Evolutionary conservation across 2,888 invertebrate genomes (phyloP), one percentile per base, ranked within the genome.

Genomic region (Adelognathus sp.): DNA sequence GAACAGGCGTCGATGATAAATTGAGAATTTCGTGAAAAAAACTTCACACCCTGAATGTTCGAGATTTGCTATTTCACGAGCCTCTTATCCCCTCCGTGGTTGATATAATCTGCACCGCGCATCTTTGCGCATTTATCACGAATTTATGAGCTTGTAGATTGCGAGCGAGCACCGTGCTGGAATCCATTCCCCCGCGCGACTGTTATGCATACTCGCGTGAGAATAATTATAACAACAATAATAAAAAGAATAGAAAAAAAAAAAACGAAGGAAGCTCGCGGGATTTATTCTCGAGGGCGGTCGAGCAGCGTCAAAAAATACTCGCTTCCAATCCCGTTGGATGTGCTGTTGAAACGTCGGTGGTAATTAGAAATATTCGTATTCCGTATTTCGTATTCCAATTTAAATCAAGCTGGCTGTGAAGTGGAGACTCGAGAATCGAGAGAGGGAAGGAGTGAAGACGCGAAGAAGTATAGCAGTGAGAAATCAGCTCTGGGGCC

Each of bases 371-470:
- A 84, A 83, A 86, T 82, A 86, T 83, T 85, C 83, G 80, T 81
- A 82, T 81, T 81, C 76, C 61, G 79, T 75, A 82, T 82, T 81
- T 84, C 81, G 84, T 85, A 86, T 88, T 89, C 87, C 88, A 88
- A 87, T 88, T 88, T 86, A 88, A 87, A 88, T 88, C 86, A 86
- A 85, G 82, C 74, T n/a, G 80, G 80, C 79, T 78, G 77, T 64
- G 76, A 71, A 80, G 79, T 78, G 80, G 29, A 67, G 27, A 52
- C 44, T n/a, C n/a, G n/a, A n/a, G n/a, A n/a, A n/a, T n/a, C n/a
- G n/a, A n/a, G 27, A 50, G 70, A 73, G 33, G 44, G 63, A 31
- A 60, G 76, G 41, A 71, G 41, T 36, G 50, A 67, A 66, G 69
- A 77, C 64, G 76, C 64, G 74, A 77, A 80, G 66, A 72, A 70